phyloP scores from a whole-genome alignment of 37 sponge, comb jelly and placozoan genomes.

The Ephydatia muelleri region DNA sequence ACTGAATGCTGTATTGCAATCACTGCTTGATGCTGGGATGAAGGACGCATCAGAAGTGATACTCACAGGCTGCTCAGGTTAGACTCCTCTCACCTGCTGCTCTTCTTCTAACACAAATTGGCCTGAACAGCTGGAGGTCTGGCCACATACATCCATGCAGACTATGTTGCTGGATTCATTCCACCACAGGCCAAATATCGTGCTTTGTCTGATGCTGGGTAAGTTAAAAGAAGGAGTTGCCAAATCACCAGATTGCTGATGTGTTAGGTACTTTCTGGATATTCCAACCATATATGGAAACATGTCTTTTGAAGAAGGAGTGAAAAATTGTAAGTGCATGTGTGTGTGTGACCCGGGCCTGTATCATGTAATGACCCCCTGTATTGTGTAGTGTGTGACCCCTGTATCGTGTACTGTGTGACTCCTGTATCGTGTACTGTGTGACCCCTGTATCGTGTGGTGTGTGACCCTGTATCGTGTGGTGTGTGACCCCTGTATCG shows the following conservation, averaged over 20 bases:
- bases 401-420: no score
- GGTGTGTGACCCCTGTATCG: no score
- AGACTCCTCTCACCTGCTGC: background rate
- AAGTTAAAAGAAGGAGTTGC: no score
- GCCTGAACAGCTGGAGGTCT: slow-evolving; percentile 77
- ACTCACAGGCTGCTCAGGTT: slow-evolving; percentile 88
- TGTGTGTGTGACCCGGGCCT: no score
- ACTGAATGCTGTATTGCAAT: slow-evolving; percentile 36
- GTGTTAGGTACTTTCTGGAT: slow-evolving; percentile 48
- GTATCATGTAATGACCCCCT: no score
- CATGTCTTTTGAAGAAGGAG: background rate
- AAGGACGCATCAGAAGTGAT: slow-evolving; percentile 61
- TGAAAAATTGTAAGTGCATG: background rate
- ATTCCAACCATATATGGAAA: slow-evolving; percentile 13
- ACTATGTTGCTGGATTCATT: slow-evolving; percentile 30
- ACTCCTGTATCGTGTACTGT: no score
- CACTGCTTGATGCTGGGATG: slow-evolving; percentile 44
- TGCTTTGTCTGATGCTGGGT: slow-evolving; percentile 88
- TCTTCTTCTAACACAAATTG: background rate
- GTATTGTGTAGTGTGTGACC: no score
- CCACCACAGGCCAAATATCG: slow-evolving; percentile 28
- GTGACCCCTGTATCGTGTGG: no score
- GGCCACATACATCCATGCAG: slow-evolving; percentile 80
- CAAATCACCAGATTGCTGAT: no score
- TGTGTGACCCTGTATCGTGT: no score